Evolutionary conservation across 1,140 invertebrate genomes (phyloP), one percentile per base, ranked within the genome.

Genomic region (Drosophila quadrilineata): DNA sequence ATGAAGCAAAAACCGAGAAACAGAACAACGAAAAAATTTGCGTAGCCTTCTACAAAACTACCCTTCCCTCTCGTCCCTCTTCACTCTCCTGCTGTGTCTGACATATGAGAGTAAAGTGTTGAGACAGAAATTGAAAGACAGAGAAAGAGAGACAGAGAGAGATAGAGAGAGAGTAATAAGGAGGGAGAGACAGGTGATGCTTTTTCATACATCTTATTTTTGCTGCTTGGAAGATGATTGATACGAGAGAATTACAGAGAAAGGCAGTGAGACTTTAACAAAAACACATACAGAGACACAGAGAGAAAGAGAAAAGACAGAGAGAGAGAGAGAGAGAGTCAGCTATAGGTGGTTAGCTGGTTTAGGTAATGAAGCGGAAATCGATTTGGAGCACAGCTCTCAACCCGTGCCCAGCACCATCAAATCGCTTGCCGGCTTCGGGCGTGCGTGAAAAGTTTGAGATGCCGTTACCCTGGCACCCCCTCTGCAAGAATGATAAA

Each of bases 331-430:
- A 4, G 16, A 6, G 12, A 17, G 40, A 40, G 46, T n/a, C n/a
- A n/a, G n/a, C n/a, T n/a, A n/a, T n/a, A n/a, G 53, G 48, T 16
- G 43, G 52, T 36, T 63, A 48, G 74, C n/a, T n/a, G n/a, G n/a
- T n/a, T 69, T 59, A 69, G 71, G 74, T 85, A 85, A 85, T 85
- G 79, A 85, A 85, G 79, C 80, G 79, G 79, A 85, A 85, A 85
- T 85, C 79, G 79, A 85, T 85, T 85, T 85, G 79, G 71, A 66
- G 67, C 74, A 71, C 71, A 52, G 26, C 49, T 79, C n/a, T n/a
- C 66, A 79, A 79, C 70, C 75, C 75, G 75, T 80, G 67, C 71
- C 72, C 69, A 69, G 70, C n/a, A n/a, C n/a, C n/a, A n/a, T n/a
- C n/a, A 84, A 82, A 85, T 75, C 74, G 74, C 74, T 79, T 73